Evolutionary conservation across 1,140 invertebrate genomes (phyloP), one percentile per base, ranked within the genome.

Genomic region (Phthorimaea operculella): DNA sequence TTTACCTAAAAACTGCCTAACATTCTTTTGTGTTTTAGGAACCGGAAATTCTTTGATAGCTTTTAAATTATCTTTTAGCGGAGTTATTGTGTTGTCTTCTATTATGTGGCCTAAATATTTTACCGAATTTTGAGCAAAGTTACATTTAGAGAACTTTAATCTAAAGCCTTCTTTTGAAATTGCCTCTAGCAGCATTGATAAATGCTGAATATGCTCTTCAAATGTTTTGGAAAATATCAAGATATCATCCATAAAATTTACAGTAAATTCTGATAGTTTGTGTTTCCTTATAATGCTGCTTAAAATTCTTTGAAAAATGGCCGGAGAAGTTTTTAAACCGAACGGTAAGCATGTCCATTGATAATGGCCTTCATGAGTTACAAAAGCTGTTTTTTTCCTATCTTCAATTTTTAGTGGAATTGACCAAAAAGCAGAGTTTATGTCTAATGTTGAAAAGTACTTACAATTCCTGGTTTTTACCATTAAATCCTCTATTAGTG

Each of bases 221-320:
- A 65, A 70, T 16, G 64, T 55, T 64, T 76, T 62, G 7, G 71
- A 72, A 54, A 72, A 76, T 44, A 80, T 60, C 39, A 76, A 44
- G 36, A 77, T 74, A 55, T 79, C 72, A 17, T 55, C 36, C 10
- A 39, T 39, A 9, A 12, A 39, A 39, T n/a, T 12, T 2, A 12
- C 36, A 39, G 36, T 39, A 39, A 39, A 39, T 10, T 39, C 36
- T 39, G 10, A 12, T n/a, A 39, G 10, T 10, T 39, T 39, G 10
- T 39, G 10, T 12, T 10, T 36, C 53, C 59, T 15, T 34, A 60
- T 36, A 44, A 50, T 56, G 51, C 50, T 54, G 48, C 15, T 12
- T 39, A 39, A 39, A 39, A 39, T 39, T 39, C 36, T 39, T 54
- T 56, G 54, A 14, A 56, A 56, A 15, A 56, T 56, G 5, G 54